phyloP scores from a whole-genome alignment of 2,888 invertebrate species.

The Idaea biselata region DNA sequence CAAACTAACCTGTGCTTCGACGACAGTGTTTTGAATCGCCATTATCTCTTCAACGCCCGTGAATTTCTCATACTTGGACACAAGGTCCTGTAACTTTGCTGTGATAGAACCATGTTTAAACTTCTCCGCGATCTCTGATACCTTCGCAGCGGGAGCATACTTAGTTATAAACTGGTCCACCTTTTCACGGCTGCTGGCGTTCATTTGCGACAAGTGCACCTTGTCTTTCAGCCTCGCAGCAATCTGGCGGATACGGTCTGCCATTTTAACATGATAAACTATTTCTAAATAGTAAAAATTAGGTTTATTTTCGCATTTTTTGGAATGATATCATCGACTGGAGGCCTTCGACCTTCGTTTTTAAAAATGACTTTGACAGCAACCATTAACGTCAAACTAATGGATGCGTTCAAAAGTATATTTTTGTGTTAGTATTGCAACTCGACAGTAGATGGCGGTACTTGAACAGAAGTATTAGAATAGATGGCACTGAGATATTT shows the following conservation, averaged over 20 bases:
- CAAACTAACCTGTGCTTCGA: constrained; percentile 81
- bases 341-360: neutral
- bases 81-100: constrained; percentile 67
- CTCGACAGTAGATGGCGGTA: neutral
- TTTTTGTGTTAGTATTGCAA: neutral
- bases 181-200: constrained; percentile 51
- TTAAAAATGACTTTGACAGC: neutral
- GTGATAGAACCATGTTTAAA: constrained; percentile 58
- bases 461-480: too few species aligned
- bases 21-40: constrained; percentile 86
- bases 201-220: constrained; percentile 52
- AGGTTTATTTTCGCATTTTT: constrained; percentile 39
- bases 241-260: constrained; percentile 63
- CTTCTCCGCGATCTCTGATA: constrained; percentile 63
- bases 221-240: constrained; percentile 63
- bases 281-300: constrained; percentile 28
- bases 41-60: constrained; percentile 90
- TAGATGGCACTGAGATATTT: too few species aligned
- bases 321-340: constrained; percentile 38
- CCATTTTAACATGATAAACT: constrained; percentile 67
- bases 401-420: neutral
- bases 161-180: constrained; percentile 63
- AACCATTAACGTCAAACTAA: neutral
- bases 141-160: constrained; percentile 59
- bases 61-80: constrained; percentile 85